Conservation (phyloP, 92 coral and sea anemone genomes). For the Isaurus tuberculatus region DNA sequence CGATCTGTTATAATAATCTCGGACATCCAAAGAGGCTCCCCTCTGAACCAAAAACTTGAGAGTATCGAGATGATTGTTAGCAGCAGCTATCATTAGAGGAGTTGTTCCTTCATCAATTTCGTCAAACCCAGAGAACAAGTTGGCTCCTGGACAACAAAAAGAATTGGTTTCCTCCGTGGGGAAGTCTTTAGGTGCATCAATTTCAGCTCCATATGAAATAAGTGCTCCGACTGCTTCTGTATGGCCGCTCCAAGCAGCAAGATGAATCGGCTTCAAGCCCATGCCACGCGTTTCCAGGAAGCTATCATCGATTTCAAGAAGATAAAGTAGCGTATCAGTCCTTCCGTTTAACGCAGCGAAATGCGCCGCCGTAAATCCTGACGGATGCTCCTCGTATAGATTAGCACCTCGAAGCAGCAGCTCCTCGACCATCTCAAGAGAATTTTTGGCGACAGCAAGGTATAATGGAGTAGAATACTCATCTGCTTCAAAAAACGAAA, state of each 20-base stretch:
- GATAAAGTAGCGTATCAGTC: constrained; percentile 35
- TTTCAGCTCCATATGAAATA: constrained; percentile 28
- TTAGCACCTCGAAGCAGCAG: constrained; percentile 37
- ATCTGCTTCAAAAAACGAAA: constrained; percentile 17
- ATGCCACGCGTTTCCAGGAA: constrained; percentile 24
- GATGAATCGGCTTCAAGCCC: constrained; percentile 35
- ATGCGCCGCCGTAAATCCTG: constrained; percentile 28
- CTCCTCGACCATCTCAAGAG: constrained; percentile 28
- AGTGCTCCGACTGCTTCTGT: constrained; percentile 26
- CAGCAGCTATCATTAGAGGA: constrained; percentile 34
- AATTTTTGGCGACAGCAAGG: constrained; percentile 40
- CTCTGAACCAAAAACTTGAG: constrained; percentile 34
- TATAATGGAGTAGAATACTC: constrained; percentile 35
- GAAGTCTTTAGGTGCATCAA: constrained; percentile 30
- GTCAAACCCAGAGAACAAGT: constrained; percentile 36
- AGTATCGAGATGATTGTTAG: constrained; percentile 33
- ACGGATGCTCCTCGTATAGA: constrained; percentile 29
- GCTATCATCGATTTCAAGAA: constrained; percentile 25
- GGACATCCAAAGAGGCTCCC: constrained; percentile 16
- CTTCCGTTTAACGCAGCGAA: constrained; percentile 35
- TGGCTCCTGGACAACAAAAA: constrained; percentile 21
- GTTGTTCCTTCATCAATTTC: constrained; percentile 39
- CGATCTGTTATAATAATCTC: constrained; percentile 35
- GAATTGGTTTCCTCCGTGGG: constrained; percentile 35
- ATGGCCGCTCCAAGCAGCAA: constrained; percentile 43